These are phyloP conservation scores for Torymus texanus DNA, from an alignment of 2,888 invertebrate genomes.

Conservation along the genomic window DNA sequence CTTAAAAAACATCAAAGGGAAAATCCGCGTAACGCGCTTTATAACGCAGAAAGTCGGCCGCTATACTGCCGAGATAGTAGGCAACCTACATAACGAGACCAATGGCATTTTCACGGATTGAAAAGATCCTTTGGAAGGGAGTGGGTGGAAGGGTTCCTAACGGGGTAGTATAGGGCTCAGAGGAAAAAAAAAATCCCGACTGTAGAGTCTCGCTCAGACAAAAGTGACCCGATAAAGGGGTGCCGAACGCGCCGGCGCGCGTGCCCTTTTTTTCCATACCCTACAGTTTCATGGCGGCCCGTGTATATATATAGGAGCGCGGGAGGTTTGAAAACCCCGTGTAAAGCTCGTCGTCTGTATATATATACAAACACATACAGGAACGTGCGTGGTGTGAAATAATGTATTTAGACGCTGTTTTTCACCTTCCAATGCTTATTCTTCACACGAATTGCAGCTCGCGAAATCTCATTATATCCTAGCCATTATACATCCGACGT, in stretches of 20 bases:
- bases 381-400: background rate
- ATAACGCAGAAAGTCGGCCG: conserved; percentile 11
- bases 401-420: conserved; percentile 40
- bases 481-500: conserved; percentile 64
- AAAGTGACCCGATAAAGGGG: no score
- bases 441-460: conserved; percentile 71
- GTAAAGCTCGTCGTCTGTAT: background rate
- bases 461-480: conserved; percentile 74
- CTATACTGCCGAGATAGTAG: background rate
- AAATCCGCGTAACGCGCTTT: conserved; percentile 5
- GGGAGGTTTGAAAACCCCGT: conserved; percentile 22
- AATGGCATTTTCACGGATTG: conserved; percentile 19
- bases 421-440: conserved; percentile 69
- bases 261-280: no score
- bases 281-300: no score
- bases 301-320: no score
- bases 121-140: conserved; percentile 14
- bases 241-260: no score
- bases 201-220: no score
- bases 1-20: background rate
- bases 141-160: background rate
- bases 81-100: background rate
- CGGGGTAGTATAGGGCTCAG: no score
- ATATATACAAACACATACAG: no score
- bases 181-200: no score